These are phyloP conservation scores for Drosophila formosana DNA, from an alignment of 2,888 invertebrate genomes.

Conservation along the genomic window DNA sequence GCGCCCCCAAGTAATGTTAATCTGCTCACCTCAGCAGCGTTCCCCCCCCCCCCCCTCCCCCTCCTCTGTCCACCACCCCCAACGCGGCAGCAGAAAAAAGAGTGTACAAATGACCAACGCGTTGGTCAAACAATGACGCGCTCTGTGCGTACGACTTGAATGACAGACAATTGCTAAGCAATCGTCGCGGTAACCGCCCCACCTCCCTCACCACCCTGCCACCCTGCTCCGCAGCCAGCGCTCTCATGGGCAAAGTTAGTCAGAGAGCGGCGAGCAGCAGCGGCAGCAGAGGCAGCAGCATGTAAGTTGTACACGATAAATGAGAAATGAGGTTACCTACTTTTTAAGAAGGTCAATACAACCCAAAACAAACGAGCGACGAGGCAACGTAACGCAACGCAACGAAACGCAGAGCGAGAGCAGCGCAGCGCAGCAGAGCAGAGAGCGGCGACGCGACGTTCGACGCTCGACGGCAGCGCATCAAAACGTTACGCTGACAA, in stretches of 20 bases:
- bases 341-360: constrained; percentile 84
- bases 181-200: constrained; percentile 19
- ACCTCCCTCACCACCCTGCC: not conserved
- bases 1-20: constrained; percentile 6
- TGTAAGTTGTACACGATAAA: constrained; percentile 83
- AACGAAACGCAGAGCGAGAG: constrained; percentile 41
- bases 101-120: constrained; percentile 30
- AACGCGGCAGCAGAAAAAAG: not conserved
- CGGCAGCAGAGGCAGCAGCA: constrained; percentile 49
- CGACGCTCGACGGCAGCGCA: constrained; percentile 15
- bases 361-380: constrained; percentile 81
- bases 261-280: constrained; percentile 27
- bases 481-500: constrained; percentile 42
- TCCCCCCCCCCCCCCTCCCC: not conserved
- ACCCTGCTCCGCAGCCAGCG: not conserved
- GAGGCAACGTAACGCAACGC: constrained; percentile 67
- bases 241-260: constrained; percentile 25
- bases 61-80: not conserved
- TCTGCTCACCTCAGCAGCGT: constrained; percentile 7
- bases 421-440: constrained; percentile 19
- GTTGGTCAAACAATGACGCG: constrained; percentile 61
- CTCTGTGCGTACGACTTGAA: constrained; percentile 49
- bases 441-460: constrained; percentile 12
- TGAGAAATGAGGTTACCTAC: constrained; percentile 85
- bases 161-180: constrained; percentile 58